Base-by-base conservation (phyloP, 2,888 invertebrate genomes). In the Pristionchus entomophagus region DNA sequence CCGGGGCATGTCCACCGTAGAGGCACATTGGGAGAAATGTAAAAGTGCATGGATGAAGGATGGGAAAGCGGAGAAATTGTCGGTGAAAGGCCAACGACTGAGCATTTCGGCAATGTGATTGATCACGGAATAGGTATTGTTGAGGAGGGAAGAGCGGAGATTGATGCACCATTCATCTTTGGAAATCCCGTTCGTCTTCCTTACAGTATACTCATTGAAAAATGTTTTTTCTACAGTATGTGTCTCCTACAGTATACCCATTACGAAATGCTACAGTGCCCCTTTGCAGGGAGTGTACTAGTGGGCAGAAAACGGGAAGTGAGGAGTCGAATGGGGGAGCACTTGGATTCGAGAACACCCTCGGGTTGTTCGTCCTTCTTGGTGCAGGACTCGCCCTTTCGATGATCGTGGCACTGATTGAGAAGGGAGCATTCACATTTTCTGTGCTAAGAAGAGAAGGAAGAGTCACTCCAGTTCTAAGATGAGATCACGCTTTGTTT, bases 291-390 rank as follows among this genome's bases (percentile, higher is more conserved):
- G 83, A 84, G 29, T 84, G 83, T 38, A 10, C 45, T 2, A 84
- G 32, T 8, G 62, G 45, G 0, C 83, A 84, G 32, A 45, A 35
- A 26, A 41, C 77, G 32, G 56, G 26, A 14, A 45, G 38, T 1
- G 59, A 38, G 38, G 59, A 78, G 26, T n/a, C 80, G 26, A 88
- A 59, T 41, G 87, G 85, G n/a, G 86, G 65, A 22, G 86, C 92
- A 32, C 87, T 92, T 14, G 91, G 89, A 6, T 88, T 99, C 91
- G 97, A 97, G 32, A 98, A 98, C 94, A 94, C 95, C 0, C 96
- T 96, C 89, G 99, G 99, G 6, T 97, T 99, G 0, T 99, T 99
- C 94, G 98, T 99, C 41, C 97, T 99, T 0, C 95, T 99, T 0
- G 95, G 98, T 0, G 97, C 97, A 89, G 99, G 99, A 0, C 29